phyloP scores from a whole-genome alignment of 2,113 vertebrate species.

The Megaceryle maxima region DNA sequence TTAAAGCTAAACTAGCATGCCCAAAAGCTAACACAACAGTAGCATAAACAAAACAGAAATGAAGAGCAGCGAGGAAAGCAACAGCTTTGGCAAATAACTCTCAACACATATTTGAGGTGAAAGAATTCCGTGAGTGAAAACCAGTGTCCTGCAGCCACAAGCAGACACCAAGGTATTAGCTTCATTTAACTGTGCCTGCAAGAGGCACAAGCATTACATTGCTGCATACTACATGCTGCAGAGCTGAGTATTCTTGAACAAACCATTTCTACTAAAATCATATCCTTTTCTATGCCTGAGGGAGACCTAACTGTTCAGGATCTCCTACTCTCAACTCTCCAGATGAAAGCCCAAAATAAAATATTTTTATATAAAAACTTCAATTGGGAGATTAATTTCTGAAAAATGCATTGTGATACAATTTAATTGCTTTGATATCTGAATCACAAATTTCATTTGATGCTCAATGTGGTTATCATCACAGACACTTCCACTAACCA shows the following conservation, averaged over 20 bases:
- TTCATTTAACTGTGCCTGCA: background rate
- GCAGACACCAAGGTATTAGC: background rate
- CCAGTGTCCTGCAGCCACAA: background rate
- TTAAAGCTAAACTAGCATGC: background rate
- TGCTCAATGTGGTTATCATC: background rate
- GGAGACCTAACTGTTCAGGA: background rate
- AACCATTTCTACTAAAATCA: background rate
- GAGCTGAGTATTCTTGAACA: background rate
- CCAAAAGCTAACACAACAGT: background rate
- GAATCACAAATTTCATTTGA: conserved; percentile 2
- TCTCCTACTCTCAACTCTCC: background rate
- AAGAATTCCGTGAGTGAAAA: background rate
- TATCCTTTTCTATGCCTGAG: background rate
- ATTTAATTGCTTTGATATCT: conserved; percentile 26
- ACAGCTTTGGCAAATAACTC: background rate
- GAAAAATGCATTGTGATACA: background rate
- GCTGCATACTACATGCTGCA: rapidly evolving
- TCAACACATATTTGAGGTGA: background rate
- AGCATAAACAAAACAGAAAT: background rate
- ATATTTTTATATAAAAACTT: background rate
- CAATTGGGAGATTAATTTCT: background rate
- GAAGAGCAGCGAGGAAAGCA: background rate
- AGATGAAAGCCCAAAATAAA: background rate
- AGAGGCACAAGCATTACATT: background rate
- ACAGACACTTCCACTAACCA: background rate